phyloP scores from a whole-genome alignment of 2,888 invertebrate species.

The Achlya flavicornis region DNA sequence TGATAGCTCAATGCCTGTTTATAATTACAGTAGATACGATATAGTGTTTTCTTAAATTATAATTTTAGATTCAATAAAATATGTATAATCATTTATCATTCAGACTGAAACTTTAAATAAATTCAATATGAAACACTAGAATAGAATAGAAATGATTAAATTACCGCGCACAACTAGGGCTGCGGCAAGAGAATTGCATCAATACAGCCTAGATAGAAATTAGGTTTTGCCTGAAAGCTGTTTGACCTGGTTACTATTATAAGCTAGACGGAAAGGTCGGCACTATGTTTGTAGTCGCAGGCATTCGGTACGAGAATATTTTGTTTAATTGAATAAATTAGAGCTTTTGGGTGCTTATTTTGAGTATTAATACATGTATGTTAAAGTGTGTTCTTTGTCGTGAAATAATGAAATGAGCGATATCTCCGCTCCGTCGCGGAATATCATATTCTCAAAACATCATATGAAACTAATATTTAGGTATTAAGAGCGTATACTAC shows the following conservation, averaged over 20 bases:
- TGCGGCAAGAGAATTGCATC: conserved; percentile 17
- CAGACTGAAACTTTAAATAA: too few species aligned
- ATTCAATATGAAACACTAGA: background rate
- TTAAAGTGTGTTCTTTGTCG: too few species aligned
- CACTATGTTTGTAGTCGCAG: background rate
- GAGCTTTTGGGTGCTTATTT: background rate
- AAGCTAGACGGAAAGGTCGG: conserved; percentile 26
- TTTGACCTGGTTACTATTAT: conserved; percentile 33
- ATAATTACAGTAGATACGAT: too few species aligned
- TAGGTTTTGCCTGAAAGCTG: conserved; percentile 20
- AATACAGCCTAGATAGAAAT: conserved; percentile 27
- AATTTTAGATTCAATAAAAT: too few species aligned
- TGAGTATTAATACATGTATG: too few species aligned
- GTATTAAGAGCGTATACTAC: too few species aligned
- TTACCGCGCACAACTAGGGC: background rate
- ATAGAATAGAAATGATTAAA: background rate
- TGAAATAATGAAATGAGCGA: background rate
- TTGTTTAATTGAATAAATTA: background rate
- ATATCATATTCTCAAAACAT: too few species aligned
- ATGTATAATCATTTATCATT: too few species aligned
- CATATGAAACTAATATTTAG: too few species aligned
- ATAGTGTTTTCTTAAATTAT: too few species aligned
- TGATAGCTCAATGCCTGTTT: too few species aligned
- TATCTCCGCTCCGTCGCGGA: too few species aligned
- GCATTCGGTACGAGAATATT: background rate